These are phyloP conservation scores for Crepidodera aurea DNA, from an alignment of 2,888 invertebrate species.

Conservation along the genomic window DNA sequence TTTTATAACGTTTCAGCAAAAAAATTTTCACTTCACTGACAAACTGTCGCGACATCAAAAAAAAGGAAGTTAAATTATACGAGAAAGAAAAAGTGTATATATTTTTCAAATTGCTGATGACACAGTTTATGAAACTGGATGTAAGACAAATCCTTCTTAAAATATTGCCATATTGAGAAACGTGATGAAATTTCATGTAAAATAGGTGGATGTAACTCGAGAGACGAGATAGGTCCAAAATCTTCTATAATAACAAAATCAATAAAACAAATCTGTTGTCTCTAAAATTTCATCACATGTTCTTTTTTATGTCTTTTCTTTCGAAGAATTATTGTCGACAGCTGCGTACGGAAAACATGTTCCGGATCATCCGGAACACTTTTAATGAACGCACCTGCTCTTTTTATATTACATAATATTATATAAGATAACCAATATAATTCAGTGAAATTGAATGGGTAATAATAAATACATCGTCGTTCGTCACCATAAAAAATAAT, in stretches of 20 bases:
- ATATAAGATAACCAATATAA: neutral
- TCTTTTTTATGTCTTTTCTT: constrained; percentile 24
- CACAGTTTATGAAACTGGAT: neutral
- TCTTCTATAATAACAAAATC: constrained; percentile 17
- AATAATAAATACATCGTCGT: no score
- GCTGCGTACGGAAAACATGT: constrained; percentile 7
- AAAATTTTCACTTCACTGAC: no score
- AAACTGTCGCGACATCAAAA: no score
- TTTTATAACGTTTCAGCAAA: no score
- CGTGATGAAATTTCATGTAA: constrained; percentile 4
- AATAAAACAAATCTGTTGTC: constrained; percentile 26
- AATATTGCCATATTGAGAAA: neutral
- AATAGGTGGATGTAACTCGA: neutral
- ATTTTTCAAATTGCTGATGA: neutral
- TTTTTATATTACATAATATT: neutral
- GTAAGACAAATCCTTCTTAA: neutral
- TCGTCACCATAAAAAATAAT: no score
- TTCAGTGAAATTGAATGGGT: no score
- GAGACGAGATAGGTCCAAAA: neutral
- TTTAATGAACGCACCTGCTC: constrained; percentile 24
- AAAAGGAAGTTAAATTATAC: no score
- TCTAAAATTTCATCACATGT: constrained; percentile 23
- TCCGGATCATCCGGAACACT: neutral
- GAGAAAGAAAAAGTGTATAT: no score
- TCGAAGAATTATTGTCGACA: constrained; percentile 18